Base-by-base conservation (phyloP, 2,888 invertebrate genomes). In the Zygaena filipendulae region DNA sequence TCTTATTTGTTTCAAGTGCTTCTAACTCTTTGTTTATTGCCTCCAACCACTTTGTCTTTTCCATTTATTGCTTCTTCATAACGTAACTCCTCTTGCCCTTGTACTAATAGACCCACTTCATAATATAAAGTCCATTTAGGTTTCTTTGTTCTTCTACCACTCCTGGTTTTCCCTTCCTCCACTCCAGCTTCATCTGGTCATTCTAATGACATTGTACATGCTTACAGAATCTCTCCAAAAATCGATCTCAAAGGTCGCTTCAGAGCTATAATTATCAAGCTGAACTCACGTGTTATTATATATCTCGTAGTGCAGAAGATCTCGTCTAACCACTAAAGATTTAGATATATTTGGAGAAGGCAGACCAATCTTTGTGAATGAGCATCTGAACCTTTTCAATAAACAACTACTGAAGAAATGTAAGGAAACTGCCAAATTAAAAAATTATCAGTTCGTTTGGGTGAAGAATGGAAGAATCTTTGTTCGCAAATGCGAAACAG, bases 351-450 rank as follows among this genome's bases (percentile, higher is more conserved):
- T 7, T 4, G 16, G 16, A 16, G 16, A 16, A 16, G 7, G 16
- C 7, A 16, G 7, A 16, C 16, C 16, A 16, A 16, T 16, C 4
- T 16, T 16, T 14, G 16, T 30, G 6, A 25, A 30, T 6, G 25
- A 30, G 10, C 30, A 30, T 12, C 9, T 30, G 3, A 30, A 24
- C 6, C 13, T 11, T n/a, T n/a, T 10, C 4, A 30, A 30, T 21
- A 30, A 30, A 13, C 30, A 30, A 21, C 21, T 25, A 16, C 21
- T 29, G 8, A 29, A 24, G 13, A 29, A 24, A 11, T 24, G 29
- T n/a, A 24, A 24, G 11, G 24, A 24, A 21, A 7, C 11, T 9
- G 28, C 28, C 18, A 24, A 25, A 16, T 25, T 2, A 11, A 8
- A 13, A 14, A 4, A 22, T 9, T 25, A 30, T 10, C 16, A 16